These are phyloP conservation scores for Fulmarus glacialis DNA, from an alignment of 2,113 vertebrate genomes.

Conservation along the genomic window DNA sequence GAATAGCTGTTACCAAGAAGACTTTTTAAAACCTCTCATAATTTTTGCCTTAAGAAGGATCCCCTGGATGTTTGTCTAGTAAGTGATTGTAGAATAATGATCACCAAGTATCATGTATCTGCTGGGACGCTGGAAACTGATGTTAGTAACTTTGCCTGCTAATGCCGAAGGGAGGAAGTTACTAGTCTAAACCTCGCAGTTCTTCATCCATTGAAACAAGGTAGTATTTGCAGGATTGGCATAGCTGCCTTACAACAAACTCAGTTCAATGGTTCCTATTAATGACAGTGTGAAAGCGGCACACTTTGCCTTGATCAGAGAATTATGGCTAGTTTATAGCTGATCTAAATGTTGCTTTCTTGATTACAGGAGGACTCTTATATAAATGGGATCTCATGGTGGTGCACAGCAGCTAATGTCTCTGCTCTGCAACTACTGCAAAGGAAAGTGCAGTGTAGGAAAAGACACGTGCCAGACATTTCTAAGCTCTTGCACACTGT, in stretches of 20 bases:
- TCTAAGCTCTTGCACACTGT: background rate
- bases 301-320: background rate
- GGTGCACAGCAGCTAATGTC: background rate
- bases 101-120: background rate
- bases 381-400: background rate
- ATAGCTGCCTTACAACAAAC: background rate
- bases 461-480: background rate
- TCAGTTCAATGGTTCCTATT: background rate
- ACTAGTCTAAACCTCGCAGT: background rate
- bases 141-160: background rate
- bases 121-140: background rate
- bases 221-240: background rate
- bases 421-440: background rate
- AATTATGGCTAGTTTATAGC: background rate
- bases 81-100: background rate
- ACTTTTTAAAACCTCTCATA: background rate
- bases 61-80: background rate
- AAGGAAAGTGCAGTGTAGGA: background rate
- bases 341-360: background rate
- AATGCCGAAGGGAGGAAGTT: background rate
- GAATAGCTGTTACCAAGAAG: background rate
- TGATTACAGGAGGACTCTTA: background rate
- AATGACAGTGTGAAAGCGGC: background rate
- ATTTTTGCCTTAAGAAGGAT: background rate
- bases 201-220: background rate